Base-by-base conservation (phyloP, 2,888 invertebrate species). In the Biston stratarius region DNA sequence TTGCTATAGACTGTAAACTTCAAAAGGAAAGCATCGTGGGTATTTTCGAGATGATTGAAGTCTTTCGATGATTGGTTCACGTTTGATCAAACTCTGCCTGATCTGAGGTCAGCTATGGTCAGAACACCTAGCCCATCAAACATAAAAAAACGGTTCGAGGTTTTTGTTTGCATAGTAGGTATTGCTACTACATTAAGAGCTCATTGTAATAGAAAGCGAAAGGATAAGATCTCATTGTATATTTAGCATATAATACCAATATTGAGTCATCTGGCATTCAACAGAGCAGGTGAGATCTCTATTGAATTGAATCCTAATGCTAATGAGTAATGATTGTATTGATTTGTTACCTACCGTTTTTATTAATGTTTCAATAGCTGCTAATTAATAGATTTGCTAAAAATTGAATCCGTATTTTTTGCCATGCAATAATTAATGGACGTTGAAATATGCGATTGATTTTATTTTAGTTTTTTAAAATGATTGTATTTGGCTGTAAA, bases 141-240 rank as follows among this genome's bases (percentile, higher is more conserved):
- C 24, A 24, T 24, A 24, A 24, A 24, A 24, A 24, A 24, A 2
- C 24, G 6, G 6, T 38, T 9, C 6, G 38, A 2, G 6, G 38
- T 24, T 11, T 34, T 51, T 34, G n/a, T 56, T 56, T 44, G 24
- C 56, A 56, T 33, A 56, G 12, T n/a, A n/a, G n/a, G n/a, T 15
- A 14, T 40, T 11, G 38, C 40, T 53, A 53, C 40, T 10, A 53
- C 6, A 15, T 36, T 51, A 40, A 40, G 40, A 56, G 33, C 56
- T 56, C 15, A 44, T 11, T 42, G 36, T 53, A 73, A 67, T 71
- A 75, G 75, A 75, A 75, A 75, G 73, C 71, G 70, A 74, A 69
- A 72, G 67, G 58, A 68, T 63, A 74, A 33, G 44, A 12, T 56
- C 6, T 33, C 56, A 33, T 55, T 56, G 42, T 56, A 36, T 51